Conservation (phyloP, 2,888 invertebrate genomes). For the Asteroscopus sphinx region DNA sequence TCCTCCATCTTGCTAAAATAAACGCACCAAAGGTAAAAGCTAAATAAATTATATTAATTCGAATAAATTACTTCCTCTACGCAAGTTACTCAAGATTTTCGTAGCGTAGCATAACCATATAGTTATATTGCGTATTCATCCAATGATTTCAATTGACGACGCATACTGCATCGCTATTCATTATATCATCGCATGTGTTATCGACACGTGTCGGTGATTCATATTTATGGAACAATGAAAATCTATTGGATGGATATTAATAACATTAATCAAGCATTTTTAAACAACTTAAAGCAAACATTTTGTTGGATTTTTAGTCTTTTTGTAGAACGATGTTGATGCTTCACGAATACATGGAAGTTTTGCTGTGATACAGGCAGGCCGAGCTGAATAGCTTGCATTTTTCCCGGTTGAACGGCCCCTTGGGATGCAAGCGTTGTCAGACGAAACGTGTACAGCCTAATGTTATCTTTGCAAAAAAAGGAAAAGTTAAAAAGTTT, state of each 20-base stretch:
- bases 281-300: not conserved
- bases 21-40: slow-evolving; percentile 15
- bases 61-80: slow-evolving; percentile 34
- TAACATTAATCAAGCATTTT: not conserved
- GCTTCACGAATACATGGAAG: slow-evolving; percentile 21
- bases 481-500: slow-evolving; percentile 12
- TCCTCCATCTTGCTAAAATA: slow-evolving; percentile 21
- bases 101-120: not conserved
- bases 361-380: slow-evolving; percentile 2
- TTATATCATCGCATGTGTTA: slow-evolving; percentile 26
- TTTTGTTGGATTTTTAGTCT: slow-evolving; percentile 11
- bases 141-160: slow-evolving; percentile 5
- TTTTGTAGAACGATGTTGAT: slow-evolving; percentile 12
- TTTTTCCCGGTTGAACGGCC: slow-evolving; percentile 33
- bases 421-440: slow-evolving; percentile 30
- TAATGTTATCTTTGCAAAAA: slow-evolving; percentile 18
- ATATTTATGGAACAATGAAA: slow-evolving; percentile 15
- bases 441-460: slow-evolving; percentile 17
- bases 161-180: slow-evolving; percentile 23
- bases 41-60: slow-evolving; percentile 44
- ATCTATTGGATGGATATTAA: slow-evolving; percentile 4
- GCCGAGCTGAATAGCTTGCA: slow-evolving; percentile 27
- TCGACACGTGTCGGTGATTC: slow-evolving; percentile 18
- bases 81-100: slow-evolving; percentile 24
- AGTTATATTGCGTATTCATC: not conserved